Conservation (phyloP, 2,113 vertebrate genomes). For the Camelus bactrianus region DNA sequence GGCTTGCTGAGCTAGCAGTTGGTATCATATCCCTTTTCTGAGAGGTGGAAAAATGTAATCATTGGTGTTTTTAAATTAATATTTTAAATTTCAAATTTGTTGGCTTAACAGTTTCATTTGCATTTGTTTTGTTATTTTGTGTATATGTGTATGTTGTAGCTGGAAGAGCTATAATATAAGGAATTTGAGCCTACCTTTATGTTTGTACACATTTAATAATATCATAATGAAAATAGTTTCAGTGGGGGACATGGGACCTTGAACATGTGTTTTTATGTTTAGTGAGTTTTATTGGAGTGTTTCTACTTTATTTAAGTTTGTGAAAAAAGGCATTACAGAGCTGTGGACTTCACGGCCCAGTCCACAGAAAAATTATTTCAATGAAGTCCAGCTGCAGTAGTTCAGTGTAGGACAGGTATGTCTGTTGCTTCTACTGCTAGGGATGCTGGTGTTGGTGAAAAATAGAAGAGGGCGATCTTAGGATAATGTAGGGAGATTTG, state of each 20-base stretch:
- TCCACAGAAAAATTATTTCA: constrained; percentile 13
- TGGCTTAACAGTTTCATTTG: neutral
- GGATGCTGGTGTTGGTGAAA: neutral
- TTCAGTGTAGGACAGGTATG: neutral
- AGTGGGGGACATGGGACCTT: neutral
- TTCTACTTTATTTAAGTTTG: neutral
- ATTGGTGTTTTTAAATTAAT: neutral
- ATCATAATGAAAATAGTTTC: neutral
- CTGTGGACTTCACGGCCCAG: neutral
- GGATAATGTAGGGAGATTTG: neutral
- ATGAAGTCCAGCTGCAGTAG: neutral
- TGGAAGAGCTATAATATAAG: neutral
- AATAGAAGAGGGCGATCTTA: neutral
- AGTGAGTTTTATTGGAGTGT: neutral
- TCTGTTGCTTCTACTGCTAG: neutral
- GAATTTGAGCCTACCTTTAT: neutral
- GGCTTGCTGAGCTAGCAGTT: neutral
- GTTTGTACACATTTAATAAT: constrained; percentile 19
- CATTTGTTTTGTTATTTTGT: constrained; percentile 15
- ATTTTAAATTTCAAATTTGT: neutral
- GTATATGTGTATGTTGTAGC: neutral
- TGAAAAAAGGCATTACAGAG: neutral
- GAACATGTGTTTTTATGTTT: neutral
- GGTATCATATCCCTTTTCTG: neutral
- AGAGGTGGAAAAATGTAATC: neutral